Percentiles rank a stretch among this genome's conserved stretches.
These are phyloP conservation scores for Nomada fabriciana DNA, from an alignment of 2,888 invertebrate genomes.

Conservation along the genomic window DNA sequence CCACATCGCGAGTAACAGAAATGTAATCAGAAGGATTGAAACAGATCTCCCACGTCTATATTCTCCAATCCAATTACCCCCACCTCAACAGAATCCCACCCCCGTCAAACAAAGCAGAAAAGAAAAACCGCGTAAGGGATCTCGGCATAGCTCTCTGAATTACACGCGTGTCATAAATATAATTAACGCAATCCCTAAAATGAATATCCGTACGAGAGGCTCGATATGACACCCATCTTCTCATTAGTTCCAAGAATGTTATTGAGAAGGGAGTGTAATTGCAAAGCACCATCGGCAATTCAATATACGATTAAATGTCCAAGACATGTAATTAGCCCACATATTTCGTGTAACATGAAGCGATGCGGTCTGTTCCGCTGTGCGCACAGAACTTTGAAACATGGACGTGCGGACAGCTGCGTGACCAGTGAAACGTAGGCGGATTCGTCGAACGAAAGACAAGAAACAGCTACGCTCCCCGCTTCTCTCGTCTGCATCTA, in stretches of 20 bases:
- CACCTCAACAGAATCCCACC: too few relatives aligned
- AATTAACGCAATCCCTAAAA: too few relatives aligned
- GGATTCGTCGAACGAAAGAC: slow-evolving; percentile 60
- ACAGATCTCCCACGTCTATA: too few relatives aligned
- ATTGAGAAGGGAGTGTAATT: not conserved
- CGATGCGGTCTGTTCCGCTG: slow-evolving; percentile 42
- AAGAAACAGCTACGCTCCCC: slow-evolving; percentile 50
- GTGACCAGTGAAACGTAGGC: slow-evolving; percentile 66
- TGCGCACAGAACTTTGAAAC: slow-evolving; percentile 18
- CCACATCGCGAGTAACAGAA: too few relatives aligned
- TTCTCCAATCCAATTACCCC: too few relatives aligned
- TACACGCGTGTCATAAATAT: too few relatives aligned
- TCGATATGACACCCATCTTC: not conserved
- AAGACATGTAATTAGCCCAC: slow-evolving; percentile 32
- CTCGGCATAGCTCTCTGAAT: too few relatives aligned
- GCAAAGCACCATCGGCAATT: not conserved
- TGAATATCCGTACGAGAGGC: not conserved
- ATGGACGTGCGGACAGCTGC: slow-evolving; percentile 43
- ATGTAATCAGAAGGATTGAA: too few relatives aligned
- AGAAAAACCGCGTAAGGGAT: too few relatives aligned
- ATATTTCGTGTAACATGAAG: slow-evolving; percentile 45
- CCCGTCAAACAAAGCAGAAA: too few relatives aligned
- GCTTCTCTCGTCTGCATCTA: slow-evolving; percentile 67
- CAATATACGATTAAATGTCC: slow-evolving; percentile 16
- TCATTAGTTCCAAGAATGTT: slow-evolving; percentile 6